Percentiles rank a stretch among this genome's conserved stretches.
Conservation (phyloP, 2,797 vertebrate species). For the Siniperca undulata region DNA sequence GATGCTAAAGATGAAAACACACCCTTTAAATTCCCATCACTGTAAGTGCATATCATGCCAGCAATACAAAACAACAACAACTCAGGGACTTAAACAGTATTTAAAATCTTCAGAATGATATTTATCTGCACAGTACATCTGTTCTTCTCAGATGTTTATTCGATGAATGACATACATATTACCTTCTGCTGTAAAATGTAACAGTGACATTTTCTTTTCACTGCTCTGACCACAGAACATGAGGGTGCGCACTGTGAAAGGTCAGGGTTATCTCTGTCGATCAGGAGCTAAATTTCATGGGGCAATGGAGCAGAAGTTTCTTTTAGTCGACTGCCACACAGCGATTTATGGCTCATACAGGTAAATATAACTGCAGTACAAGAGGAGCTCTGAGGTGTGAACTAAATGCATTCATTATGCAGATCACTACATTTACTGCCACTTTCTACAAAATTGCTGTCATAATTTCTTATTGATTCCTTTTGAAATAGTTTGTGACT, state of each 20-base stretch:
- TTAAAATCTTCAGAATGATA: not conserved
- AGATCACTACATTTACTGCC: constrained; percentile 26
- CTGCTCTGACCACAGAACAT: constrained; percentile 89
- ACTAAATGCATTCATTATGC: constrained; percentile 23
- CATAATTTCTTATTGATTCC: constrained; percentile 3
- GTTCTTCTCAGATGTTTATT: not conserved
- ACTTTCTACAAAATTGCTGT: constrained; percentile 12
- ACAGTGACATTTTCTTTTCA: constrained; percentile 36
- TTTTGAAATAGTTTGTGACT: not conserved
- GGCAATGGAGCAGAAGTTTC: constrained; percentile 94
- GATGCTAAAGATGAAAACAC: constrained; percentile 47
- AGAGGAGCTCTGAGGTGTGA: not conserved
- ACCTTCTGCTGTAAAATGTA: constrained; percentile 8
- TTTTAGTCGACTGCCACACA: constrained; percentile 94
- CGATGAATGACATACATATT: constrained; percentile 13
- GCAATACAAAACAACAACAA: not conserved
- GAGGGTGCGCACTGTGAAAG: constrained; percentile 94
- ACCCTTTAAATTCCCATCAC: constrained; percentile 35
- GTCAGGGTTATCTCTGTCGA: constrained; percentile 94
- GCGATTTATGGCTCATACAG: constrained; percentile 97
- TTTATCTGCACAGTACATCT: not conserved
- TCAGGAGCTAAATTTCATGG: constrained; percentile 96
- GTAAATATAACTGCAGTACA: constrained; percentile 80
- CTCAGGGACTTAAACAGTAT: not conserved
- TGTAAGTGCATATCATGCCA: constrained; percentile 1